A percentile compares a stretch with the other conserved stretches of the same genome.
phyloP scores from a whole-genome alignment of 2,113 vertebrate genomes.

The Oncorhynchus keta region DNA sequence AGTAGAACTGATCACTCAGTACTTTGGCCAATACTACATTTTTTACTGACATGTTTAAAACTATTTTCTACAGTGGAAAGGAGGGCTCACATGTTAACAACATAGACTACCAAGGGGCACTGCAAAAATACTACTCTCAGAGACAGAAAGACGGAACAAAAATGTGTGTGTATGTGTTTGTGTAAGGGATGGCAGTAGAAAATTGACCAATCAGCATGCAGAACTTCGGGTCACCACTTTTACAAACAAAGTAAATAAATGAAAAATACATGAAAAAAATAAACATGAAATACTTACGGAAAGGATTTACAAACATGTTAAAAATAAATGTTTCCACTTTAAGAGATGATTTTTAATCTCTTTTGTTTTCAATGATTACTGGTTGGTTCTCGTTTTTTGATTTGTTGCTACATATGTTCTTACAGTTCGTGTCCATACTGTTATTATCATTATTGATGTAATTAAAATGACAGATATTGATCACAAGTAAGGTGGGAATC shows the following conservation, averaged over 20 bases:
- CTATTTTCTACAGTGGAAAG: too few species aligned
- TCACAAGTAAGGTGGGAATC: conserved; percentile 25
- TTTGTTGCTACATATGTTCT: conserved; percentile 50
- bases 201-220: conserved; percentile 60
- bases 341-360: conserved; percentile 31
- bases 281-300: conserved; percentile 20
- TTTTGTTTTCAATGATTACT: conserved; percentile 15
- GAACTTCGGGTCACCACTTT: conserved; percentile 42
- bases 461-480: conserved; percentile 32
- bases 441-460: conserved; percentile 29
- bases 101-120: too few species aligned
- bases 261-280: conserved; percentile 30
- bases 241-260: conserved; percentile 39
- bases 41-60: too few species aligned
- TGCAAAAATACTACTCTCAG: too few species aligned
- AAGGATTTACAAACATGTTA: conserved; percentile 12
- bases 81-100: too few species aligned
- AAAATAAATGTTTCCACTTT: conserved; percentile 24
- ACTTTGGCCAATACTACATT: too few species aligned
- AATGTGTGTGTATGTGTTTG: conserved; percentile 15
- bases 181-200: conserved; percentile 44
- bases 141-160: too few species aligned
- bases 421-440: conserved; percentile 44
- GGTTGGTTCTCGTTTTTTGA: conserved; percentile 21
- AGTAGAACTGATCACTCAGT: too few species aligned